Conservation (phyloP, 2,113 vertebrate species). For the Takifugu flavidus region DNA sequence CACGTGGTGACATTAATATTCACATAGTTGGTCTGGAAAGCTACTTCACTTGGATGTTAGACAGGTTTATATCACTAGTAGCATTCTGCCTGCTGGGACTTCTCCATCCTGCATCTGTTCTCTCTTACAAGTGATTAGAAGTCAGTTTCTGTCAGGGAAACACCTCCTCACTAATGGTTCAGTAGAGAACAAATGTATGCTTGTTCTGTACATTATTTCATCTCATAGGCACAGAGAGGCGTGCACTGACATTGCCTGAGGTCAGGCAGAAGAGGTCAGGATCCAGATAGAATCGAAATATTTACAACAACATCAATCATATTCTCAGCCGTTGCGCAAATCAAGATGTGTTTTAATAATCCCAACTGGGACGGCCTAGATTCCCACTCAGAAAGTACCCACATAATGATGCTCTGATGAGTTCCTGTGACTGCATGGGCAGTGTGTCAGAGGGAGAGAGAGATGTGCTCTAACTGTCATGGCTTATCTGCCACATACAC, state of each 20-base stretch:
- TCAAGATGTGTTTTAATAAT: conserved; percentile 60
- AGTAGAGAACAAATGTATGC: conserved; percentile 11
- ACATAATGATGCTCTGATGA: conserved; percentile 59
- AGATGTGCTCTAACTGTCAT: conserved; percentile 39
- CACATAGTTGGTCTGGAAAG: conserved; percentile 29
- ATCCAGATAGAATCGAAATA: conserved; percentile 22
- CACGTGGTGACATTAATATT: conserved; percentile 62
- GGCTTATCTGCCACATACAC: conserved; percentile 34
- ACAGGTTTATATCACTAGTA: conserved; percentile 15
- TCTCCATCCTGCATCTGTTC: not conserved
- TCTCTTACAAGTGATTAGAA: conserved; percentile 3
- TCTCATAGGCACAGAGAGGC: conserved; percentile 24
- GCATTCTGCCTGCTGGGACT: conserved; percentile 17
- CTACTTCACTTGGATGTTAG: conserved; percentile 29
- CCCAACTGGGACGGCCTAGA: conserved; percentile 51
- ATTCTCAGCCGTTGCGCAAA: conserved; percentile 37
- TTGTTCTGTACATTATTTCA: conserved; percentile 19
- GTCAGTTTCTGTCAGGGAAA: conserved; percentile 17
- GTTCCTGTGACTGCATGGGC: conserved; percentile 33
- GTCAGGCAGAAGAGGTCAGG: conserved; percentile 35
- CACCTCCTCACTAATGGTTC: conserved; percentile 10
- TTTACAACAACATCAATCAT: conserved; percentile 17
- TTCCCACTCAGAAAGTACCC: conserved; percentile 46
- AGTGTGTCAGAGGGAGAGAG: conserved; percentile 19
- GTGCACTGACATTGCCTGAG: conserved; percentile 33